Evolutionary conservation across 2,888 invertebrate species (phyloP).

Genomic region (Dynastes maya): DNA sequence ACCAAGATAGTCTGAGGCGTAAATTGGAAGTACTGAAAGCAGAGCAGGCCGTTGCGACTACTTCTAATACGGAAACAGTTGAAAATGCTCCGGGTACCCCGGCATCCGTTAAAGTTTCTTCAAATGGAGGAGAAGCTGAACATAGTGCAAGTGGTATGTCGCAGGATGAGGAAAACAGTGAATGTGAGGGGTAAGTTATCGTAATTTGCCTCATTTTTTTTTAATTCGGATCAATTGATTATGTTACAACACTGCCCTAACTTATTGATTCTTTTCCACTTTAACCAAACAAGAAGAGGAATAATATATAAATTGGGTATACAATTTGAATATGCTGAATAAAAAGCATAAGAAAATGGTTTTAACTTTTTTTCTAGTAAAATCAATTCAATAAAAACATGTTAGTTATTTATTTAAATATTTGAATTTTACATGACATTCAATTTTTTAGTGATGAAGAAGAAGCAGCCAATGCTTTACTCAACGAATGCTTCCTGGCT

Average conservation of each 20-base stretch:
- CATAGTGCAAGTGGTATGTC: constrained; percentile 58
- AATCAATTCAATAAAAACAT: no score
- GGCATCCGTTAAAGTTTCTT: constrained; percentile 57
- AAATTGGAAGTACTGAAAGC: constrained; percentile 93
- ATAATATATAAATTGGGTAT: no score
- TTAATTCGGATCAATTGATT: no score
- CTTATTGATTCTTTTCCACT: no score
- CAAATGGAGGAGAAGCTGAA: constrained; percentile 60
- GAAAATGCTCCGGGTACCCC: constrained; percentile 71
- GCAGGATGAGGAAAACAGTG: constrained; percentile 66
- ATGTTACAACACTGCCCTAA: no score
- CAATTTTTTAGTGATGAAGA: constrained; percentile 59
- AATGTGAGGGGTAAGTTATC: constrained; percentile 64
- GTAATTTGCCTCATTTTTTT: no score
- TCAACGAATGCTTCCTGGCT: constrained; percentile 76
- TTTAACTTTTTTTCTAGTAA: no score
- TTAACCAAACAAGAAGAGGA: no score
- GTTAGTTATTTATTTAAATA: no score
- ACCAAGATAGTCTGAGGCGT: constrained; percentile 89
- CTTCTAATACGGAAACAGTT: constrained; percentile 53
- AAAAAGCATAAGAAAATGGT: no score
- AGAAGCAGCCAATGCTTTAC: constrained; percentile 71
- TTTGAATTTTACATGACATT: neutral
- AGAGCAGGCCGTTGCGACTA: constrained; percentile 79
- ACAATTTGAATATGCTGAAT: no score